Percentiles rank a stretch among this genome's conserved stretches.
Evolutionary conservation across 2,797 vertebrate species (phyloP).

Genomic region (Chaenodraco wilsoni): DNA sequence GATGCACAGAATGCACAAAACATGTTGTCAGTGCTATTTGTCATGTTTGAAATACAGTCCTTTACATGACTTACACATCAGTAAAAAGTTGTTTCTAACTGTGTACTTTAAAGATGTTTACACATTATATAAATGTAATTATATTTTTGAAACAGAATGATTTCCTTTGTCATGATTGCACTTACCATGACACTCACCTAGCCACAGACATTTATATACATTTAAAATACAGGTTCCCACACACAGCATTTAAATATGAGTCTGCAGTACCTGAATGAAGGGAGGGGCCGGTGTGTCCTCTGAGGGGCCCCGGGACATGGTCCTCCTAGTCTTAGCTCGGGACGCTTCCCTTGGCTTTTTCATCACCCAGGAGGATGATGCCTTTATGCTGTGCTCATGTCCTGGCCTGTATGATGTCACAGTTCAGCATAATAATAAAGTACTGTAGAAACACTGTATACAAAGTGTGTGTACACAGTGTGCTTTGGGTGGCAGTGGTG

Average conservation of each 20-base stretch:
- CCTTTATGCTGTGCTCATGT: conserved; percentile 75
- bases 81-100: not conserved
- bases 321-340: conserved; percentile 78
- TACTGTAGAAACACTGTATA: no score
- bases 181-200: no score
- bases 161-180: not conserved
- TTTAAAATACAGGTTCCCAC: not conserved
- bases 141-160: not conserved
- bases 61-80: not conserved
- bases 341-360: conserved; percentile 84
- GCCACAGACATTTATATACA: no score
- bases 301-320: conserved; percentile 87
- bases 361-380: conserved; percentile 87
- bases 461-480: no score
- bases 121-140: not conserved
- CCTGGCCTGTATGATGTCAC: conserved; percentile 74
- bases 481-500: no score
- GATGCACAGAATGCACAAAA: not conserved
- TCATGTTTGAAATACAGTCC: not conserved
- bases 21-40: not conserved
- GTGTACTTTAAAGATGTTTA: not conserved
- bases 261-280: conserved; percentile 71
- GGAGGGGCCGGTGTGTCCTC: conserved; percentile 82
- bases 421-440: conserved; percentile 22
- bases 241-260: not conserved